A percentile compares a stretch with the other conserved stretches of the same genome.
Evolutionary conservation across 2,113 vertebrate species (phyloP).

Genomic region (Tonatia bakeri): DNA sequence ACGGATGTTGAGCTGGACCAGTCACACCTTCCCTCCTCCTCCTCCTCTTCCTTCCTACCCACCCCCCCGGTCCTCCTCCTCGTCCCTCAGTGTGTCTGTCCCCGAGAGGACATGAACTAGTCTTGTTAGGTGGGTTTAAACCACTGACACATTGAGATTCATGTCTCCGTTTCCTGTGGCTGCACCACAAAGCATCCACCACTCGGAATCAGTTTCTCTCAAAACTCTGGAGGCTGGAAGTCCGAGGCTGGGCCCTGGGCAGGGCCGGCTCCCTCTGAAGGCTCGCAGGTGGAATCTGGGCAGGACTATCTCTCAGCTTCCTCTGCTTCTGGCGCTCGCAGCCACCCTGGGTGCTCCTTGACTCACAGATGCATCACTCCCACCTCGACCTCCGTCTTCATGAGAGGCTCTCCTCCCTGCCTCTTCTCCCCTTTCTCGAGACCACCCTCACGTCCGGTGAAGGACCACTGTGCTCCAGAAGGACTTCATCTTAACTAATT

Average conservation of each 20-base stretch:
- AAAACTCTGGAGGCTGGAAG: not conserved
- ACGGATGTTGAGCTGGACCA: accelerated
- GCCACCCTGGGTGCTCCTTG: no score
- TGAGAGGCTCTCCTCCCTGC: not conserved
- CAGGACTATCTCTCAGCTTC: not conserved
- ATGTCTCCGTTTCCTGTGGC: not conserved
- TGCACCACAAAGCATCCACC: not conserved
- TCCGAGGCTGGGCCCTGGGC: not conserved
- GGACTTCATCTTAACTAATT: not conserved
- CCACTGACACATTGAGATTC: no score
- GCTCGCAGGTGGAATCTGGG: not conserved
- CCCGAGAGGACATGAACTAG: no score
- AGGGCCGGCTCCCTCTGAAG: not conserved
- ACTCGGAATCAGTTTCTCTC: not conserved
- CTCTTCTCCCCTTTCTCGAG: not conserved
- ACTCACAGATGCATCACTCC: accelerated
- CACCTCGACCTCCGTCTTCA: not conserved
- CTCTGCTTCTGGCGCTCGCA: not conserved
- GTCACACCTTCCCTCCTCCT: no score
- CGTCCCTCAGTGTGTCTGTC: not conserved
- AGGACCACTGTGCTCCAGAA: not conserved
- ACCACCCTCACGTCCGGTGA: no score
- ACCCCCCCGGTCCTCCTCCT: no score
- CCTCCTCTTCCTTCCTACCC: not conserved
- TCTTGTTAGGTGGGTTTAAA: no score